Percentiles rank a stretch among this genome's conserved stretches.
Conservation (phyloP, 2,888 invertebrate genomes). For the Caenorhabditis japonica region DNA sequence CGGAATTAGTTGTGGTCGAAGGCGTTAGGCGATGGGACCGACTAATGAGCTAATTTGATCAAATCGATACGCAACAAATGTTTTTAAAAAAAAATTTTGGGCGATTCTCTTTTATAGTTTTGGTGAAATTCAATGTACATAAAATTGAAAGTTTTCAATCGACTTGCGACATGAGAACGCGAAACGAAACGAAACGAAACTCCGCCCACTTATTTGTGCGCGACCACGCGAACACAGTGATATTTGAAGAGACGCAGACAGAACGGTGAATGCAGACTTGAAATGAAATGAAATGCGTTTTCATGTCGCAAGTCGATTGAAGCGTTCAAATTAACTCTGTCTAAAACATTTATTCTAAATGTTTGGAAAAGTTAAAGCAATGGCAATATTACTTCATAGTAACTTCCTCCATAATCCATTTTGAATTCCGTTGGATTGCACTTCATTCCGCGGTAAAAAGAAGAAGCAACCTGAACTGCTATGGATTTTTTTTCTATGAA, state of each 20-base stretch:
- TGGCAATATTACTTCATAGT: conserved; percentile 27
- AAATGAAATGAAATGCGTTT: too few relatives aligned
- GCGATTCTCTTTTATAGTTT: conserved; percentile 30
- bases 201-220: too few relatives aligned
- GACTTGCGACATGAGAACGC: too few relatives aligned
- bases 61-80: conserved; percentile 38
- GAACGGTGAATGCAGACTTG: too few relatives aligned
- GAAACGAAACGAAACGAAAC: too few relatives aligned
- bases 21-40: conserved; percentile 30
- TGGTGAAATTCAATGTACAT: neutral
- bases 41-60: conserved; percentile 50
- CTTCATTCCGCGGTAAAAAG: conserved; percentile 30
- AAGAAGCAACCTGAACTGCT: conserved; percentile 9
- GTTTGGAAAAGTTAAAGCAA: neutral
- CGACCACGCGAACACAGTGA: too few relatives aligned
- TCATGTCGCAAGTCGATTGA: too few relatives aligned
- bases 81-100: too few relatives aligned
- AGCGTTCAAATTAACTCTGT: neutral
- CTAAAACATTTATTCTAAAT: neutral
- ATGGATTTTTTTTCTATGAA: neutral
- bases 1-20: conserved; percentile 29
- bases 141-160: neutral
- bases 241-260: too few relatives aligned
- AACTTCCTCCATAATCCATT: conserved; percentile 5
- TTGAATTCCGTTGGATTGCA: conserved; percentile 12